phyloP scores from a whole-genome alignment of 2,797 vertebrate species.

The Chloroceryle inda region DNA sequence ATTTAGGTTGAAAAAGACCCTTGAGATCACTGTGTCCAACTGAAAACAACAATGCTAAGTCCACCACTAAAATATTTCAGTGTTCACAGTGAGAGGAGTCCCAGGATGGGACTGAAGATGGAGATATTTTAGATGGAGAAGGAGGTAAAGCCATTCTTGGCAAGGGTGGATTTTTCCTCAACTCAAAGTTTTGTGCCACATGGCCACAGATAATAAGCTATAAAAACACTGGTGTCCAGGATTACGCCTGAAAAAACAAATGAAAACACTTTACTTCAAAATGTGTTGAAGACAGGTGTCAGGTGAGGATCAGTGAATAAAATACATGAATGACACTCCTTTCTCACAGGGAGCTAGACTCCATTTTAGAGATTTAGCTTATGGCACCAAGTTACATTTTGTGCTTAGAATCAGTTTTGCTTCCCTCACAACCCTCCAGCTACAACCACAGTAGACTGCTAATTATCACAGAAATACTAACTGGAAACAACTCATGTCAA shows the following conservation, averaged over 20 bases:
- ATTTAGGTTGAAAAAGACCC: not conserved
- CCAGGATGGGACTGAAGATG: not conserved
- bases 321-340: rapidly evolving
- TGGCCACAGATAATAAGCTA: rapidly evolving
- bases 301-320: not conserved
- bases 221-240: not conserved
- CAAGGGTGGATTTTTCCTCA: not conserved
- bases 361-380: not conserved
- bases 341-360: not conserved
- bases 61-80: rapidly evolving
- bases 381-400: not conserved
- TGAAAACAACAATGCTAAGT: rapidly evolving
- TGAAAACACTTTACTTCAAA: not conserved
- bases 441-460: not conserved
- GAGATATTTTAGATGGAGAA: not conserved
- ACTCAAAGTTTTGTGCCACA: not conserved
- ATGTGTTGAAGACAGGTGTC: not conserved
- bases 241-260: rapidly evolving
- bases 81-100: not conserved
- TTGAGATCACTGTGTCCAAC: rapidly evolving
- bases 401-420: not conserved
- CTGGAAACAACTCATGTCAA: not conserved
- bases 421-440: not conserved
- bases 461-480: not conserved
- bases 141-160: not conserved